Base-by-base conservation (phyloP, 1,140 invertebrate species). In the Hycleus phaleratus region DNA sequence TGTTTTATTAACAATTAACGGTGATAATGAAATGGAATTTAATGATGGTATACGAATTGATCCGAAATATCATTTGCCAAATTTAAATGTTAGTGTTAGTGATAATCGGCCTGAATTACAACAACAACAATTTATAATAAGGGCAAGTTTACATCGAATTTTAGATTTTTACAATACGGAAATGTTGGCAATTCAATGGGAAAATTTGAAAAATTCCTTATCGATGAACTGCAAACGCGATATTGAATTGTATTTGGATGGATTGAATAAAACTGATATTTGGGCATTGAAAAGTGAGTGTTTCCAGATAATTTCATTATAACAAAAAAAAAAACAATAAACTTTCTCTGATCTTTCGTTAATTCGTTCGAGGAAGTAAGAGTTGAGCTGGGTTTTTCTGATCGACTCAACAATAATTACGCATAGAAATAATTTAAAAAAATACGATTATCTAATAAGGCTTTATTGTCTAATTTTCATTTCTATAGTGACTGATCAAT, bases 271-370 rank as follows among this genome's bases (percentile, higher is more conserved):
- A n/a, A 76, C 78, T 43, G 78, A 81, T 52, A 73, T 82, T 40
- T 89, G 87, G 87, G 86, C 87, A 1, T 71, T 87, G 3, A 88
- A 88, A 77, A 85, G 86, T 88, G 75, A 82, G 82, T 42, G 10
- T 42, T 9, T 7, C 2, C 11, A 42, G 9, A 42, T n/a, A 42
- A 42, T 10, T 10, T 39, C 38, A 39, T 10, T 39, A 7, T 39
- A 7, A 39, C 6, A 39, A n/a, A 10, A 5, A 10, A 42, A 8
- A 0, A 42, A 42, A 3, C 10, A 42, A 42, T 9, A 42, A 39
- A n/a, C 11, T n/a, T 42, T 42, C 40, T 42, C 9, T 42, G 9
- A 11, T n/a, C 4, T 42, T 10, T 10, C 40, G 3, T n/a, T 8
- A 3, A 11, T n/a, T n/a, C 9, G n/a, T n/a, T 42, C 4, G 9